A percentile compares a stretch with the other conserved stretches of the same genome.
Evolutionary conservation across 1,140 invertebrate species (phyloP).

Genomic region (Delia radicum): DNA sequence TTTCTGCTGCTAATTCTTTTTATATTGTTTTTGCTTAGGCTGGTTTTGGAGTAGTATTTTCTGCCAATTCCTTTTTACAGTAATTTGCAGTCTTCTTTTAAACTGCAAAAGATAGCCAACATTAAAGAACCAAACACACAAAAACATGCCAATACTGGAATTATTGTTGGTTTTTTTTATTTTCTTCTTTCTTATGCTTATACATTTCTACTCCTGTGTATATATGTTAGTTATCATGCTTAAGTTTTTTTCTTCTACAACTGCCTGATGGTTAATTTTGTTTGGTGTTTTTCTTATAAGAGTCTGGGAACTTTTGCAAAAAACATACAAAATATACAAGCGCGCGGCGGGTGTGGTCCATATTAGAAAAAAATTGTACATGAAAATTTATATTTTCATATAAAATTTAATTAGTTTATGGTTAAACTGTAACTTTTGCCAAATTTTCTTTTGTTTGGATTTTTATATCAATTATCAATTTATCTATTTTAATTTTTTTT

Average conservation of each 20-base stretch:
- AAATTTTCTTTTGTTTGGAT: background rate
- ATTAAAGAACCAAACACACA: too few relatives aligned
- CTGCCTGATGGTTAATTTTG: background rate
- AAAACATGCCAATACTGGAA: slow-evolving; percentile 4
- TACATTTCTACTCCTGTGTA: background rate
- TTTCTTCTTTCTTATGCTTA: background rate
- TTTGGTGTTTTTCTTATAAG: slow-evolving; percentile 12
- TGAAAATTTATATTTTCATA: background rate
- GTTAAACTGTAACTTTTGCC: background rate
- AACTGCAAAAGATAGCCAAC: background rate
- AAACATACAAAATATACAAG: background rate
- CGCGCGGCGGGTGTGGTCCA: slow-evolving; percentile 22
- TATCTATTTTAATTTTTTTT: background rate
- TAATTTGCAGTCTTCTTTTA: background rate
- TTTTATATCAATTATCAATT: background rate
- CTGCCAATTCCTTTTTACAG: background rate
- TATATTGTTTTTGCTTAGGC: background rate
- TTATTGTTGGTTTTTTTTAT: background rate
- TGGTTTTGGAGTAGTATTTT: background rate
- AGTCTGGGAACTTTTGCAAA: slow-evolving; percentile 18
- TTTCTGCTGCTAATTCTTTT: background rate
- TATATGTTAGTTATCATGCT: background rate
- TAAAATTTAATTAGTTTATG: background rate
- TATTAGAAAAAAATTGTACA: slow-evolving; percentile 2
- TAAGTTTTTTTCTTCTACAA: background rate